These are phyloP conservation scores for Styela clava DNA, from an alignment of 23 tunicate genomes.

Conservation along the genomic window DNA sequence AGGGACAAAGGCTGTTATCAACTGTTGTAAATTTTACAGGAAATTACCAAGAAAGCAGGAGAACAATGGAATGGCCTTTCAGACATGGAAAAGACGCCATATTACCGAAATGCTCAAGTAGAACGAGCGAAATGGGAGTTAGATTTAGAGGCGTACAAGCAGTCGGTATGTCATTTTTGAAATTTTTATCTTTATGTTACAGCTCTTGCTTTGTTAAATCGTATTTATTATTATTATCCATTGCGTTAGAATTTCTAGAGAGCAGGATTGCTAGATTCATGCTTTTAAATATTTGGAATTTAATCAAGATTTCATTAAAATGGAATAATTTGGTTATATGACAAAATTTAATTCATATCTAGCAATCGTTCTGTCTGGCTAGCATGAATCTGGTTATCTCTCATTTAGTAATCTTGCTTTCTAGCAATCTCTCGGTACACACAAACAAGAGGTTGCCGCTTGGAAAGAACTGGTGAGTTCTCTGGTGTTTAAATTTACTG, in stretches of 20 bases:
- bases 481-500: too few species aligned
- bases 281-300: too few species aligned
- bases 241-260: too few species aligned
- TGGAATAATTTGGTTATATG: too few species aligned
- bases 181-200: too few species aligned
- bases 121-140: constrained; percentile 81
- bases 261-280: too few species aligned
- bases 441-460: constrained; percentile 20
- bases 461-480: constrained; percentile 17
- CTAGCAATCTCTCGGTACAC: neutral
- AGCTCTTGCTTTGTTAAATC: too few species aligned
- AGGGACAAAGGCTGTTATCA: neutral
- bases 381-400: too few species aligned
- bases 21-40: constrained; percentile 29
- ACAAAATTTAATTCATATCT: too few species aligned
- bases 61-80: constrained; percentile 85
- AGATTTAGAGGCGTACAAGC: constrained; percentile 84
- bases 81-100: constrained; percentile 86
- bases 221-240: too few species aligned
- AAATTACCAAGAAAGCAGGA: constrained; percentile 95
- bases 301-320: too few species aligned
- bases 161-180: constrained; percentile 61
- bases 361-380: too few species aligned
- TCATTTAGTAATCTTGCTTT: neutral
- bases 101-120: constrained; percentile 85